Evolutionary conservation across 2,797 vertebrate genomes (phyloP).

Genomic region (Discoglossus pictus): DNA sequence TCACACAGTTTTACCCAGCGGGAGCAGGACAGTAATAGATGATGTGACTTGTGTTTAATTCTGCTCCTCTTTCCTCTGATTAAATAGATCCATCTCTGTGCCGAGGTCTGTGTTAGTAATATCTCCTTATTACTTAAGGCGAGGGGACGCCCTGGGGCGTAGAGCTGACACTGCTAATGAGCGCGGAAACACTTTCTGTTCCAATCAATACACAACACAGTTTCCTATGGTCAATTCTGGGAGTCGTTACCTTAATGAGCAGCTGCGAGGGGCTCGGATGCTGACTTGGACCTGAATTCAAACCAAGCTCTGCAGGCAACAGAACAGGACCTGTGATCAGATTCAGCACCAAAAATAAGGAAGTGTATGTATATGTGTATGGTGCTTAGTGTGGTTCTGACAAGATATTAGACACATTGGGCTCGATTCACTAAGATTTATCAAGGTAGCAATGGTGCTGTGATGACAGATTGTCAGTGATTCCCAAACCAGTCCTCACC

Average conservation of each 20-base stretch:
- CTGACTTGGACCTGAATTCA: conserved; percentile 5
- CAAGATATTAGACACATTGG: no score
- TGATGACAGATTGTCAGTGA: no score
- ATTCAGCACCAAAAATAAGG: no score
- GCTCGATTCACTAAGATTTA: no score
- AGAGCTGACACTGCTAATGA: conserved; percentile 37
- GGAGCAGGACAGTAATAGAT: conserved; percentile 28
- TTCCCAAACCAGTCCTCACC: no score
- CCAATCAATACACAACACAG: conserved; percentile 32
- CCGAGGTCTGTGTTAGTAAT: conserved; percentile 13
- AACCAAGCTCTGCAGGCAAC: background rate
- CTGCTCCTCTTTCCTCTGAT: conserved; percentile 26
- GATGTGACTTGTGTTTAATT: conserved; percentile 44
- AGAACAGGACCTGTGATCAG: background rate
- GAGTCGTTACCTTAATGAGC: conserved; percentile 39
- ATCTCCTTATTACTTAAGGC: conserved; percentile 22
- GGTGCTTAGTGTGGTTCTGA: no score
- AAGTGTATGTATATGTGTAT: no score
- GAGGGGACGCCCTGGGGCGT: conserved; percentile 15
- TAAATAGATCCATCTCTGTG: conserved; percentile 47
- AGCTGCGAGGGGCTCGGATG: conserved; percentile 11
- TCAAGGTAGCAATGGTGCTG: no score
- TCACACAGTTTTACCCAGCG: conserved; percentile 21
- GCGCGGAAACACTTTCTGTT: conserved; percentile 15
- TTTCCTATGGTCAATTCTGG: conserved; percentile 34